Evolutionary conservation across 92 coral and sea anemone species (phyloP).

Genomic region (Blastomussa wellsi): DNA sequence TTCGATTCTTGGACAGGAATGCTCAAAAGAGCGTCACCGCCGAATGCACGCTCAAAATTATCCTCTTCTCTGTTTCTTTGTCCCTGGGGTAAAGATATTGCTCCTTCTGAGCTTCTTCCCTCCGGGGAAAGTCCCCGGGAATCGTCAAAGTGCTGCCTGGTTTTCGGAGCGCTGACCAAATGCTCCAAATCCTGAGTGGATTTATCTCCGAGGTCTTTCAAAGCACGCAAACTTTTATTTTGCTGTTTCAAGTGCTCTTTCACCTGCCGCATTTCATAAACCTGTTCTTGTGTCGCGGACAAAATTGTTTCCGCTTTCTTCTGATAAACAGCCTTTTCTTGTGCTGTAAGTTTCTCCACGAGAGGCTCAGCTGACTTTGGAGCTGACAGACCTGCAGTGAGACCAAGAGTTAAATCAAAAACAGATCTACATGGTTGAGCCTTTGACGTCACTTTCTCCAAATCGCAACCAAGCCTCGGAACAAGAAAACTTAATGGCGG

Average conservation of each 20-base stretch:
- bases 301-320: slow-evolving; percentile 16
- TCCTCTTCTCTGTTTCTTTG: slow-evolving; percentile 4
- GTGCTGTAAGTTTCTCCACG: neutral
- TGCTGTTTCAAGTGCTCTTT: slow-evolving; percentile 19
- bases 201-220: slow-evolving; percentile 10
- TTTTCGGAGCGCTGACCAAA: neutral
- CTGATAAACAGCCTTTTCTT: neutral
- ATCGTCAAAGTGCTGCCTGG: neutral
- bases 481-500: too few species aligned
- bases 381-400: neutral
- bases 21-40: slow-evolving; percentile 39
- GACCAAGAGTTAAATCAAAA: neutral
- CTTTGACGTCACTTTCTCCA: too few species aligned
- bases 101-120: neutral
- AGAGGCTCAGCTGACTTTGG: neutral
- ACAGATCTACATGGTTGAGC: neutral
- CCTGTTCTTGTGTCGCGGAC: neutral
- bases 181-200: neutral
- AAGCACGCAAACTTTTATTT: slow-evolving; percentile 1
- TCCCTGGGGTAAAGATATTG: neutral
- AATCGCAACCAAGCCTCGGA: too few species aligned
- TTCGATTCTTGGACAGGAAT: slow-evolving; percentile 69
- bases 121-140: neutral
- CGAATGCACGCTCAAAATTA: neutral
- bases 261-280: slow-evolving; percentile 2